Percentiles rank a stretch among this genome's conserved stretches.
phyloP scores from a whole-genome alignment of 2,113 vertebrate species.

The Aleadryas rufinucha region DNA sequence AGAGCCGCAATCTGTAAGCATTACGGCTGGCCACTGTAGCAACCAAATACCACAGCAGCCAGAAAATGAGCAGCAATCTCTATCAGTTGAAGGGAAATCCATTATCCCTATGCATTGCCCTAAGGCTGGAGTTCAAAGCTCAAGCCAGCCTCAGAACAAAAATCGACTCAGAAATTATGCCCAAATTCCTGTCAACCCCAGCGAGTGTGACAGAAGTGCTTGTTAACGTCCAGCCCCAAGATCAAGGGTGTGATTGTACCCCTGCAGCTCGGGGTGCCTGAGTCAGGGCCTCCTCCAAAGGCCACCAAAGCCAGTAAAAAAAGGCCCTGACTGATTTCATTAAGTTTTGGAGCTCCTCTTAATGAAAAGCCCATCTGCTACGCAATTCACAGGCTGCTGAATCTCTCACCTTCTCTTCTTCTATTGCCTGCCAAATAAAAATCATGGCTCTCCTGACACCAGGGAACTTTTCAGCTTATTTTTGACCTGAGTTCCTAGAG shows the following conservation, averaged over 20 bases:
- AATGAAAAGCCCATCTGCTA: constrained; percentile 29
- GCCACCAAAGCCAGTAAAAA: not conserved
- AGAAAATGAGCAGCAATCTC: not conserved
- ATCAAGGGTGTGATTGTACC: not conserved
- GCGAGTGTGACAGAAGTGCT: not conserved
- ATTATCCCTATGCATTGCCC: constrained; percentile 30
- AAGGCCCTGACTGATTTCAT: not conserved
- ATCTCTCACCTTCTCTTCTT: not conserved
- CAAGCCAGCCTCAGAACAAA: not conserved
- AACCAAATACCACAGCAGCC: not conserved
- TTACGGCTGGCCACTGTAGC: constrained; percentile 5
- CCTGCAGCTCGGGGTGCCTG: not conserved
- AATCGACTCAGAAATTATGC: not conserved
- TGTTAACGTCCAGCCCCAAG: not conserved
- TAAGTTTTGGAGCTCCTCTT: not conserved
- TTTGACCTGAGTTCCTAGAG: not conserved
- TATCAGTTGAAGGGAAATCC: constrained; percentile 34
- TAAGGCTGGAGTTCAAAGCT: constrained; percentile 41
- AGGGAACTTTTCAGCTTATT: not conserved
- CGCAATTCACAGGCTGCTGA: not conserved
- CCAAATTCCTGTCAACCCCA: not conserved
- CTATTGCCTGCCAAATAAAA: not conserved
- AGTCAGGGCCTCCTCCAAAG: not conserved
- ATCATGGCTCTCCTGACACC: not conserved
- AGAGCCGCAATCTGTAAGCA: constrained; percentile 1